Evolutionary conservation across 2,888 invertebrate genomes (phyloP).

Genomic region (Chymomyza caudatula): DNA sequence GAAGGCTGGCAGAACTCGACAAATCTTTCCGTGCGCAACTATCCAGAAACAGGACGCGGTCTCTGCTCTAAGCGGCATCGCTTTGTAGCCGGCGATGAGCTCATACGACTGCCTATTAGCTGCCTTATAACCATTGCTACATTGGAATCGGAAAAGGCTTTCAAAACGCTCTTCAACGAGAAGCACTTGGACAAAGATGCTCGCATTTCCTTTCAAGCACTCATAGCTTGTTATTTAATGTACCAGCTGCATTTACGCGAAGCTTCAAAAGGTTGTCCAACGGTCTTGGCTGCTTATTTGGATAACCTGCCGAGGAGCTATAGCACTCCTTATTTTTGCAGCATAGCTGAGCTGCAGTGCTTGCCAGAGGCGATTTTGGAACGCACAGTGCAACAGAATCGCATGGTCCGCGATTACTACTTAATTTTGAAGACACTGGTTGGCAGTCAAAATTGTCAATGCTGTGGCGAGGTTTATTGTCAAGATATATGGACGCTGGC

Average conservation of each 20-base stretch:
- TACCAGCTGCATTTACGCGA: slow-evolving; percentile 82
- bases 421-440: slow-evolving; percentile 43
- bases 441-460: slow-evolving; percentile 48
- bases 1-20: slow-evolving; percentile 81
- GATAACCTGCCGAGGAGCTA: slow-evolving; percentile 84
- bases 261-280: slow-evolving; percentile 57
- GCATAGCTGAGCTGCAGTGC: slow-evolving; percentile 79
- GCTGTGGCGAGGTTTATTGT: slow-evolving; percentile 78
- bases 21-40: slow-evolving; percentile 81
- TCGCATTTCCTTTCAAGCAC: slow-evolving; percentile 83
- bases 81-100: slow-evolving; percentile 80
- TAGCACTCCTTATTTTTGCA: slow-evolving; percentile 84
- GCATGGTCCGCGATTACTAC: slow-evolving; percentile 76
- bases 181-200: slow-evolving; percentile 60
- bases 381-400: slow-evolving; percentile 80
- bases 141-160: slow-evolving; percentile 79
- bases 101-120: slow-evolving; percentile 82
- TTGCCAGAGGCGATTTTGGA: slow-evolving; percentile 81
- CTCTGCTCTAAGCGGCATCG: slow-evolving; percentile 80
- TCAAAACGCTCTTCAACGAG: slow-evolving; percentile 79
- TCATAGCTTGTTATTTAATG: slow-evolving; percentile 86
- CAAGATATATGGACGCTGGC: slow-evolving; percentile 79
- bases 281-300: slow-evolving; percentile 83
- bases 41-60: slow-evolving; percentile 86
- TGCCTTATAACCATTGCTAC: slow-evolving; percentile 82